Evolutionary conservation across 2,888 invertebrate species (phyloP).

Genomic region (Spodoptera exigua): DNA sequence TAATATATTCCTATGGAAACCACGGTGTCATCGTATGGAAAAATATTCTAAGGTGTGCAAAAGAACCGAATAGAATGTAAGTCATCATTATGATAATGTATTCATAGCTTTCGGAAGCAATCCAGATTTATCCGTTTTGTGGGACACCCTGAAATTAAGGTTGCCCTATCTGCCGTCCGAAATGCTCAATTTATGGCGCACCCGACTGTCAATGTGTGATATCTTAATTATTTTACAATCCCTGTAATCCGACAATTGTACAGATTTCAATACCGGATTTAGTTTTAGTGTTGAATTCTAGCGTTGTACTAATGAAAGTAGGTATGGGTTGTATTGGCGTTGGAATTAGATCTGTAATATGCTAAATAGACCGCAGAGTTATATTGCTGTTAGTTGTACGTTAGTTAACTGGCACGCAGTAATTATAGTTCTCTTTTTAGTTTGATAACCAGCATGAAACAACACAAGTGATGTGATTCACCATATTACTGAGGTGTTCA

Average conservation of each 20-base stretch:
- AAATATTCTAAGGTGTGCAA: conserved; percentile 47
- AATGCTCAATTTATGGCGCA: conserved; percentile 65
- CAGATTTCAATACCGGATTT: conserved; percentile 35
- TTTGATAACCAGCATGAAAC: background rate
- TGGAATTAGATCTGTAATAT: conserved; percentile 43
- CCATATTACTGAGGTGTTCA: background rate
- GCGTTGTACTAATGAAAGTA: background rate
- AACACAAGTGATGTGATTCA: background rate
- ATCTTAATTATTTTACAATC: conserved; percentile 78
- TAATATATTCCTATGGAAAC: conserved; percentile 30
- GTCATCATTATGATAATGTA: conserved; percentile 70
- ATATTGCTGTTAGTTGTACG: conserved; percentile 2
- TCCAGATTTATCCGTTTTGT: conserved; percentile 69
- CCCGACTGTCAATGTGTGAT: conserved; percentile 66
- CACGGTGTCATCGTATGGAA: conserved; percentile 22
- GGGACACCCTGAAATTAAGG: conserved; percentile 60
- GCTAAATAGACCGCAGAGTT: conserved; percentile 40
- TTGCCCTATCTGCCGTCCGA: conserved; percentile 45
- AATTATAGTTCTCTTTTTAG: background rate
- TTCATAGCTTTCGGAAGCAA: conserved; percentile 74
- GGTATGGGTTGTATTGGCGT: conserved; percentile 14
- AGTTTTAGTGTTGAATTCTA: conserved; percentile 18
- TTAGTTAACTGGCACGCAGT: background rate
- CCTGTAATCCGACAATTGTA: conserved; percentile 56
- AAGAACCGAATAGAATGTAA: conserved; percentile 43